Evolutionary conservation across 2,113 vertebrate species (phyloP).

Genomic region (Hassar affinis): DNA sequence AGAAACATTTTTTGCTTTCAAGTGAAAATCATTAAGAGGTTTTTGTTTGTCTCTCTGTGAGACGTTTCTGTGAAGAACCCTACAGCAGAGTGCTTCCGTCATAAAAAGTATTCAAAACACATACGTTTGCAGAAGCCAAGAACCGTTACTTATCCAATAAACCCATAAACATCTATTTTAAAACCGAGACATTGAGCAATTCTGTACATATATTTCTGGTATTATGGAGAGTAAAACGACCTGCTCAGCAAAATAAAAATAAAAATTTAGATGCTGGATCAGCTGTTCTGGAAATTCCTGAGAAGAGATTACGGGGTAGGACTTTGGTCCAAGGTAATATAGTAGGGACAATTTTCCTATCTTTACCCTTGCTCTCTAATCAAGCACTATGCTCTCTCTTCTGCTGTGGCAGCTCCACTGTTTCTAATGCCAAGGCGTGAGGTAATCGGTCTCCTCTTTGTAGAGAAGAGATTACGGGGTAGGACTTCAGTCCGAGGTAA

Average conservation of each 20-base stretch:
- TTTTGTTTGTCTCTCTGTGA: neutral
- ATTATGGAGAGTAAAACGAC: neutral
- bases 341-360: too few relatives aligned
- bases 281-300: constrained; percentile 9
- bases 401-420: too few relatives aligned
- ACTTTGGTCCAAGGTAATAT: too few relatives aligned
- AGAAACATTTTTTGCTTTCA: too few relatives aligned
- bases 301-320: too few relatives aligned
- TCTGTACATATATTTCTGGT: neutral
- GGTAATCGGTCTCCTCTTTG: too few relatives aligned
- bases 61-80: neutral
- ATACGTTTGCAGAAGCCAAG: neutral
- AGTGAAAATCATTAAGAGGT: neutral
- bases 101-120: neutral
- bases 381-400: too few relatives aligned
- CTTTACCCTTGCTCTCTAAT: too few relatives aligned
- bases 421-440: too few relatives aligned
- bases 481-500: too few relatives aligned
- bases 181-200: neutral
- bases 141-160: neutral
- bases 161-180: too few relatives aligned
- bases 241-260: constrained; percentile 16
- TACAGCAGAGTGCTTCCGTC: neutral
- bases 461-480: too few relatives aligned
- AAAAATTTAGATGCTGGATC: neutral